Evolutionary conservation across 2,113 vertebrate species (phyloP), one percentile per base, ranked within the genome.

Genomic region (Charadrius vociferus): DNA sequence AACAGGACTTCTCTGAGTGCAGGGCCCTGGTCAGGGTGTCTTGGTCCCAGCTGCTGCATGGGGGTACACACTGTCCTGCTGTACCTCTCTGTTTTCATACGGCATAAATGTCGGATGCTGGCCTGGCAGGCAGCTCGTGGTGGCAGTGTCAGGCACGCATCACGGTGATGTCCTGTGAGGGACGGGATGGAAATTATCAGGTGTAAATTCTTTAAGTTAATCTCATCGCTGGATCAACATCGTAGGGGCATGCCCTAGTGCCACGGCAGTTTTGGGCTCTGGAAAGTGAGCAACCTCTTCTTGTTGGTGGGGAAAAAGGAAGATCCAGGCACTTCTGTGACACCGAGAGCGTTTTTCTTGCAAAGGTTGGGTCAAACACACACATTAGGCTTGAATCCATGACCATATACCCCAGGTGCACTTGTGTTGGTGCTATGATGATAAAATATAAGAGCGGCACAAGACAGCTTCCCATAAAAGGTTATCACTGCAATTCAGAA

Each of bases 401-500:
- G 22, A 21, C 27, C 8, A 7, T 6, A 5, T 18, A 62, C 82
- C 53, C 62, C 53, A 50, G 43, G 37, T 37, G 32, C 37, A 17
- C 29, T 72, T 29, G 4, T 81, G 36, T 39, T 62, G 45, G 14
- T 82, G 77, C 39, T 95, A n/a, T 10, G 1, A 26, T n/a, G 56
- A 86, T 70, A 86, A 96, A 93, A 94, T 39, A 81, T 12, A 78
- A 82, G 91, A 92, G 12, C 9, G 3, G 85, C 71, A 80, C 37
- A 67, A 70, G 53, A 72, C 37, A 80, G 41, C 55, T 93, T 96
- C 85, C 71, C 77, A 77, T 89, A 94, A 94, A 95, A 97, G 16
- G 37, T 93, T 94, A 93, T 80, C 43, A 13, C 61, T 72, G 50
- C 66, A 62, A 73, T 95, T 87, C 37, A 3, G 8, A 93, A 93